Conservation (phyloP, 2,888 invertebrate genomes). For the Meganola albula region DNA sequence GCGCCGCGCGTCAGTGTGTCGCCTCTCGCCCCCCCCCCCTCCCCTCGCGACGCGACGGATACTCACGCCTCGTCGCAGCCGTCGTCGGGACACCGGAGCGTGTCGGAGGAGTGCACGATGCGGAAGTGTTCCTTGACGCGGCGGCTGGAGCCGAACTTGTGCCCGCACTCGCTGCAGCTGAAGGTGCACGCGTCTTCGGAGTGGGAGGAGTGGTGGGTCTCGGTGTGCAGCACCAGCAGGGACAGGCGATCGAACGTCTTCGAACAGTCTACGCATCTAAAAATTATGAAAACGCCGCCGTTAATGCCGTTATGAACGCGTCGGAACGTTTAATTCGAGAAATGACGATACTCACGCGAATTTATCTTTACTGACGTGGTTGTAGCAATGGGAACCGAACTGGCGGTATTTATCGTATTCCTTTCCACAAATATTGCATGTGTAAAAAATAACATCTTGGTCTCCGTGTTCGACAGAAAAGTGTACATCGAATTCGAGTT, state of each 20-base stretch:
- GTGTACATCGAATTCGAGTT: conserved; percentile 73
- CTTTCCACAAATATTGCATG: conserved; percentile 77
- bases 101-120: conserved; percentile 46
- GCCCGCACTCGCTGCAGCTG: conserved; percentile 38
- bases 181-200: conserved; percentile 44
- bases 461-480: conserved; percentile 61
- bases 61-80: conserved; percentile 48
- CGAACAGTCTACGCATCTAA: conserved; percentile 71
- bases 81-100: conserved; percentile 58
- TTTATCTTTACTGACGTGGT: conserved; percentile 61
- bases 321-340: no score
- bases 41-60: not conserved
- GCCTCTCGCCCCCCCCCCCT: not conserved
- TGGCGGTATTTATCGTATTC: conserved; percentile 71
- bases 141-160: conserved; percentile 56
- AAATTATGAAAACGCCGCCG: no score
- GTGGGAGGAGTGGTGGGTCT: conserved; percentile 54
- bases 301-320: no score
- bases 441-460: conserved; percentile 54
- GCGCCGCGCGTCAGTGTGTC: not conserved
- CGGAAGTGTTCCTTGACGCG: conserved; percentile 69
- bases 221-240: conserved; percentile 71
- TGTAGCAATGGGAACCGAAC: conserved; percentile 76
- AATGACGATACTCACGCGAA: conserved; percentile 62
- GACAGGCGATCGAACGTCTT: conserved; percentile 74